Conservation (phyloP, 2,797 vertebrate species). For the Propithecus deckenii region DNA sequence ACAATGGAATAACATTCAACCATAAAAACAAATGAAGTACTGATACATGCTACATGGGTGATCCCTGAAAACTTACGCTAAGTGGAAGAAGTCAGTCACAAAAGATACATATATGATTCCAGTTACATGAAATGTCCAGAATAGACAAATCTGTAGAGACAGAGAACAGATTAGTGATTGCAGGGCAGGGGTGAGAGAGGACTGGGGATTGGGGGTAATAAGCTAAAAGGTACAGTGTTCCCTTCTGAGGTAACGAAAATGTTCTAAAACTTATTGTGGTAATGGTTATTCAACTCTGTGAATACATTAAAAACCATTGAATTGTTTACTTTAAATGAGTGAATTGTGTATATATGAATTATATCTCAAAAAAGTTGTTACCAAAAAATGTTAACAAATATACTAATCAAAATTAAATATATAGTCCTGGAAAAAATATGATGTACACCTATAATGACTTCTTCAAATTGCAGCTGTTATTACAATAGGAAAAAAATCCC, state of each 20-base stretch:
- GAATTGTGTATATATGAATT: background rate
- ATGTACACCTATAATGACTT: background rate
- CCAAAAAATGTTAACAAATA: background rate
- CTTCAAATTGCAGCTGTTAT: background rate
- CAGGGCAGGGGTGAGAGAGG: background rate
- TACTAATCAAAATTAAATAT: background rate
- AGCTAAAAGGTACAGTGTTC: background rate
- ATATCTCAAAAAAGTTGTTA: background rate
- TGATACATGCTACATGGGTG: background rate
- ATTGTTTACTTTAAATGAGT: background rate
- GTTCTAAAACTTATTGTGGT: background rate
- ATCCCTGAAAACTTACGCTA: background rate
- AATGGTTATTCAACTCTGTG: background rate
- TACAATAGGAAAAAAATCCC: constrained; percentile 5
- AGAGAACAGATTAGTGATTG: background rate
- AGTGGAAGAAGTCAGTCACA: background rate
- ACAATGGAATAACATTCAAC: background rate
- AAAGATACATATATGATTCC: background rate
- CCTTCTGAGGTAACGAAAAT: background rate
- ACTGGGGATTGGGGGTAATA: background rate
- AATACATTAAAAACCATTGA: background rate
- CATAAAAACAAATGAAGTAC: background rate
- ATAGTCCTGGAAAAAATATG: background rate
- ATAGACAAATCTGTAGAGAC: background rate
- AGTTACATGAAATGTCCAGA: background rate